Percentiles rank a stretch among this genome's conserved stretches.
phyloP scores from a whole-genome alignment of 2,888 invertebrate genomes.

The Apodemia hepburni region DNA sequence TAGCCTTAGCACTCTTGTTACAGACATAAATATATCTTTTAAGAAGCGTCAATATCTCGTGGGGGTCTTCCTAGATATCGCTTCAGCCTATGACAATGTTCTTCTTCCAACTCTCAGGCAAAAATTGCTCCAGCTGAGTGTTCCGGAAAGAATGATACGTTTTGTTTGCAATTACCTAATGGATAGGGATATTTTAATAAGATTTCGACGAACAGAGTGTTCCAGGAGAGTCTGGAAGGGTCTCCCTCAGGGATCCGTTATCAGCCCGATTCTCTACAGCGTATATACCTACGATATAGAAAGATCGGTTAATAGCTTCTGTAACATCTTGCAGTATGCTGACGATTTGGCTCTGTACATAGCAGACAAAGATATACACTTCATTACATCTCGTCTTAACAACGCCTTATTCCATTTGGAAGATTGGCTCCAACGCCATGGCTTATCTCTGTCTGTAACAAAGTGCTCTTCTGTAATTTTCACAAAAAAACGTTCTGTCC shows the following conservation, averaged over 20 bases:
- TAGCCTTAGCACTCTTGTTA: conserved; percentile 11
- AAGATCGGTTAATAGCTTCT: neutral
- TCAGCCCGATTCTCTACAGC: neutral
- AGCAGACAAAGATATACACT: neutral
- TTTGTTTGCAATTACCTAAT: conserved; percentile 19
- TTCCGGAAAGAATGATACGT: conserved; percentile 27
- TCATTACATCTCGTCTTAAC: neutral
- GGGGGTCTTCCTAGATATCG: conserved; percentile 28
- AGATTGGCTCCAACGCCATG: neutral
- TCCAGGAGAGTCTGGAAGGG: conserved; percentile 24
- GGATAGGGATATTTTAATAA: neutral
- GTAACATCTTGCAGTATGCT: neutral
- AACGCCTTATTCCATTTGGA: neutral
- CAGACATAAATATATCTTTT: conserved; percentile 13
- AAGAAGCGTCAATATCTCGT: conserved; percentile 15
- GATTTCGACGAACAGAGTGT: conserved; percentile 3
- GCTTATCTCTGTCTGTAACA: neutral
- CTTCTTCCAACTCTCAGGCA: conserved; percentile 31
- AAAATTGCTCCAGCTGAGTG: conserved; percentile 26
- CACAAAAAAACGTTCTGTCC: neutral
- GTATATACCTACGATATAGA: neutral
- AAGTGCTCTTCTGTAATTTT: neutral
- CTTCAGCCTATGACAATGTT: conserved; percentile 31
- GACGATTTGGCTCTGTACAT: neutral
- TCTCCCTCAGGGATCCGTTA: neutral